phyloP scores from a whole-genome alignment of 53 echinoderm and acorn worm genomes.

The Paelopatides confundens region DNA sequence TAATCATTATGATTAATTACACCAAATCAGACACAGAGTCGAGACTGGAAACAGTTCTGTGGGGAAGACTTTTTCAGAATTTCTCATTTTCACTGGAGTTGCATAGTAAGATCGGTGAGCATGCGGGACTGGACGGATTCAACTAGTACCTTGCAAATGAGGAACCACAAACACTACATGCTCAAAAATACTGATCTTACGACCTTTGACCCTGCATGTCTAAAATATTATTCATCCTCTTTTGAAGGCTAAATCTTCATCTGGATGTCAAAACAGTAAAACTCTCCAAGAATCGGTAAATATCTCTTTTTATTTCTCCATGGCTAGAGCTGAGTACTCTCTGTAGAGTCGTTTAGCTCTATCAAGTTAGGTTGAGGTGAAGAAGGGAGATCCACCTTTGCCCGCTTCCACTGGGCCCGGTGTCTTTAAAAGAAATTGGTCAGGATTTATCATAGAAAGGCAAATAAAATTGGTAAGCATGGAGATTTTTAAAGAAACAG shows the following conservation, averaged over 20 bases:
- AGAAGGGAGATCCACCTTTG: background rate
- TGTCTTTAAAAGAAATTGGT: conserved; percentile 21
- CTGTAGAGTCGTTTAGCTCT: conserved; percentile 38
- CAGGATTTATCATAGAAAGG: conserved; percentile 20
- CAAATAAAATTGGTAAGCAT: conserved; percentile 7
- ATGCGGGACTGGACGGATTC: background rate
- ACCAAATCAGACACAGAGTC: no score
- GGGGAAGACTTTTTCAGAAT: background rate
- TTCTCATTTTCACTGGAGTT: background rate
- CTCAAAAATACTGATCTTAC: conserved; percentile 3
- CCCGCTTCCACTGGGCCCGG: conserved; percentile 39
- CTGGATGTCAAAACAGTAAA: background rate
- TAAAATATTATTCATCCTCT: background rate
- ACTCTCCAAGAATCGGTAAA: background rate
- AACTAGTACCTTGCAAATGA: background rate
- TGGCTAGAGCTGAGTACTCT: conserved; percentile 34
- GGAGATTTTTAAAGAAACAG: background rate
- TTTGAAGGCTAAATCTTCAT: background rate
- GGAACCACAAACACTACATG: background rate
- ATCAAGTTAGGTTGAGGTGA: conserved; percentile 7
- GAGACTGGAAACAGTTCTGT: background rate
- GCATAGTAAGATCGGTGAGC: background rate
- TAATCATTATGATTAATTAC: no score
- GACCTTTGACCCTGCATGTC: background rate
- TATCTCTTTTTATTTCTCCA: conserved; percentile 1